phyloP scores from a whole-genome alignment of 2,888 invertebrate genomes.

The Cantharis rustica region DNA sequence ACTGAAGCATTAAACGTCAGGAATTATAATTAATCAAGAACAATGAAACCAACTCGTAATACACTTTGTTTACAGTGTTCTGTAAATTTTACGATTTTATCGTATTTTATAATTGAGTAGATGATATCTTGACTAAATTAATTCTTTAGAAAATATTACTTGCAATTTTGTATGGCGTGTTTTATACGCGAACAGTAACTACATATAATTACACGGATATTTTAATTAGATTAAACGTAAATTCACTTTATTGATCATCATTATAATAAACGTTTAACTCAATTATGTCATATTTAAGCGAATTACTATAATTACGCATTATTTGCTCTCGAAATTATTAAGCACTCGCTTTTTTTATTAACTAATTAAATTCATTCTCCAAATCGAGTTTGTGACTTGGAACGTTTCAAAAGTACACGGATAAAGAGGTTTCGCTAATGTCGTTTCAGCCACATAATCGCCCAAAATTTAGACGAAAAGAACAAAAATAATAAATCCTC shows the following conservation, averaged over 20 bases:
- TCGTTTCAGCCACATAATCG: not conserved
- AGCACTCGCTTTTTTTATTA: not conserved
- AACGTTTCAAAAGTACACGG: not conserved
- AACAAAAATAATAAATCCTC: not conserved
- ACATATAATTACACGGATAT: not conserved
- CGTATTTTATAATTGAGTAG: slow-evolving; percentile 2
- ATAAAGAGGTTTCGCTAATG: not conserved
- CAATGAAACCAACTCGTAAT: slow-evolving; percentile 1
- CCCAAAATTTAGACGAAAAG: not conserved
- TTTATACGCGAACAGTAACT: not conserved
- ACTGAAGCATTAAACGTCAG: slow-evolving; percentile 4
- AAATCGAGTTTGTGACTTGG: not conserved
- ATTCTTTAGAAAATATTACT: not conserved
- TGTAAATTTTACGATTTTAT: not conserved
- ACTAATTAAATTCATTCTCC: not conserved
- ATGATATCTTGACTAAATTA: slow-evolving; percentile 2
- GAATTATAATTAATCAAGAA: slow-evolving; percentile 18
- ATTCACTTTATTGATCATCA: not conserved
- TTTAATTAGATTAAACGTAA: not conserved
- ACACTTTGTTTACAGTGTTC: not conserved
- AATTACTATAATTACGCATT: not conserved
- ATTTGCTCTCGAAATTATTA: not conserved
- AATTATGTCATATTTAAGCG: not conserved
- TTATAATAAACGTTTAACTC: not conserved
- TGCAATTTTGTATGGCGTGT: not conserved